Conservation (phyloP, 2,888 invertebrate species). For the Parnassius smintheus region DNA sequence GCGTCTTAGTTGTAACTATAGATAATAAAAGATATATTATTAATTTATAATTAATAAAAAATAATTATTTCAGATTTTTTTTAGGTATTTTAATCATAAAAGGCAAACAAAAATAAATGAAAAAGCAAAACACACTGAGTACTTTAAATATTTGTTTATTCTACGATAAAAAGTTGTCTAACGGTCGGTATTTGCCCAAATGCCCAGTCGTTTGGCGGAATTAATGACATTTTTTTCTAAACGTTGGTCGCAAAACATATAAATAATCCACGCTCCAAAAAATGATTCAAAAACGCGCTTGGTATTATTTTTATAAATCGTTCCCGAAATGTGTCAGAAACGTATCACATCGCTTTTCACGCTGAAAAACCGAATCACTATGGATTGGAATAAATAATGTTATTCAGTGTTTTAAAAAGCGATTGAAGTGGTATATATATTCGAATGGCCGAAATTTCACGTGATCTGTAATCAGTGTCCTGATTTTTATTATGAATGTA, state of each 20-base stretch:
- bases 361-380: slow-evolving; percentile 39
- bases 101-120: slow-evolving; percentile 20
- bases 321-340: slow-evolving; percentile 39
- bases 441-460: slow-evolving; percentile 24
- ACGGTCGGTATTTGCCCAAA: slow-evolving; percentile 31
- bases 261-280: slow-evolving; percentile 36
- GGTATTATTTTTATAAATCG: slow-evolving; percentile 42
- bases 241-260: slow-evolving; percentile 34
- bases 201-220: slow-evolving; percentile 33
- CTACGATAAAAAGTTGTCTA: slow-evolving; percentile 26
- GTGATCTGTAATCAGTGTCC: slow-evolving; percentile 10
- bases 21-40: no score
- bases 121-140: slow-evolving; percentile 17
- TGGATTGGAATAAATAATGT: slow-evolving; percentile 38
- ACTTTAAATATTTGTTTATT: slow-evolving; percentile 24
- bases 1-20: no score
- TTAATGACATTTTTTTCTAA: slow-evolving; percentile 38
- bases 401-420: slow-evolving; percentile 38
- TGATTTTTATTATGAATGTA: slow-evolving; percentile 17
- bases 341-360: slow-evolving; percentile 42
- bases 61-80: no score
- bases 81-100: no score
- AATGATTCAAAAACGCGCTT: slow-evolving; percentile 33
- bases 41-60: no score
- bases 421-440: slow-evolving; percentile 33